Percentiles rank a stretch among this genome's conserved stretches.
These are phyloP conservation scores for Drosophila lacertosa DNA, from an alignment of 1,140 invertebrate species.

Conservation along the genomic window DNA sequence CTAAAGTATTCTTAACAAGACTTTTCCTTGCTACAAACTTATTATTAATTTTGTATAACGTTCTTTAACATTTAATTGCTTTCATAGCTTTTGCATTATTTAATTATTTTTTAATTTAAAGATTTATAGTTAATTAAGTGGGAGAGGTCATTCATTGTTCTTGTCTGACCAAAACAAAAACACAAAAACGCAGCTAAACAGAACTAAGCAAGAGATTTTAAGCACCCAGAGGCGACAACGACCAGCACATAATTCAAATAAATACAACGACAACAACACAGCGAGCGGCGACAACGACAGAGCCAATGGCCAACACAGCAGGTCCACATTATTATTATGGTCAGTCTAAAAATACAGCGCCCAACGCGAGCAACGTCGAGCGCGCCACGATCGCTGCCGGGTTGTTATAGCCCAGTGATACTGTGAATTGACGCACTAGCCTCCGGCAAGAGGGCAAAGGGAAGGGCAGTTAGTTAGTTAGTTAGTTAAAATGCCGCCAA, in stretches of 20 bases:
- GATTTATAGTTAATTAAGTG: not conserved
- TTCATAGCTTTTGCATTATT: no score
- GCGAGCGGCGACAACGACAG: constrained; percentile 45
- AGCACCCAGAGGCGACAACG: constrained; percentile 68
- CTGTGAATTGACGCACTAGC: constrained; percentile 17
- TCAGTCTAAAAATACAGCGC: constrained; percentile 78
- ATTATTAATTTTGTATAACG: not conserved
- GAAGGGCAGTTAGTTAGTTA: constrained; percentile 5
- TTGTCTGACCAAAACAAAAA: constrained; percentile 21
- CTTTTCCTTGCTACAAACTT: no score
- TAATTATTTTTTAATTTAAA: no score
- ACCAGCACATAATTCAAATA: constrained; percentile 70
- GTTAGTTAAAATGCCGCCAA: constrained; percentile 66
- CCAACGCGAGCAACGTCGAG: constrained; percentile 65
- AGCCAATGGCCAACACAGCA: constrained; percentile 54
- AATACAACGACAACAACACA: constrained; percentile 55
- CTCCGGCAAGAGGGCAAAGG: no score
- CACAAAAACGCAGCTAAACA: constrained; percentile 16
- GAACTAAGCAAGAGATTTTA: constrained; percentile 37
- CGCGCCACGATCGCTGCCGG: constrained; percentile 27
- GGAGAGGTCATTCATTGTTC: constrained; percentile 40
- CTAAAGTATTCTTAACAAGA: no score
- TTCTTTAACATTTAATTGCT: no score
- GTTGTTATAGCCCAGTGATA: constrained; percentile 18
- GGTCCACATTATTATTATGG: constrained; percentile 74